Evolutionary conservation across 1,140 invertebrate species (phyloP).

Genomic region (Saccostrea cuccullata): DNA sequence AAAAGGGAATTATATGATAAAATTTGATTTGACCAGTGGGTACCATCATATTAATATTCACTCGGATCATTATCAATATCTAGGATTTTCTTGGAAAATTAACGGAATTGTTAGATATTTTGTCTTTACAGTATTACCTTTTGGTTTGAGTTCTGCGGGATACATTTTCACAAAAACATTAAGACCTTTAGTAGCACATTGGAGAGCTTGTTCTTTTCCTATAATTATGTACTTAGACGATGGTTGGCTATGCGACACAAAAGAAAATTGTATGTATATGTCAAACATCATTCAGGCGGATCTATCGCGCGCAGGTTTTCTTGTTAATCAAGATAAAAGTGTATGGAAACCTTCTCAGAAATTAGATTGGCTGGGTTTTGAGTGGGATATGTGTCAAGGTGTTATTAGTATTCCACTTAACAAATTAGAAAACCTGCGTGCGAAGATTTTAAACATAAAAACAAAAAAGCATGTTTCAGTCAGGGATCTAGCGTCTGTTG

Average conservation of each 20-base stretch:
- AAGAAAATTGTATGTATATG: not conserved
- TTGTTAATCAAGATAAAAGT: not conserved
- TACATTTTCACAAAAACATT: not conserved
- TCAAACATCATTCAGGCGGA: not conserved
- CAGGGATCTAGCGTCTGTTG: not conserved
- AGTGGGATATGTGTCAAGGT: not conserved
- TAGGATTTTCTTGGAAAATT: not conserved
- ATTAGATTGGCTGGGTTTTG: too few species aligned
- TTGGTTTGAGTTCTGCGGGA: too few species aligned
- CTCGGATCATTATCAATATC: not conserved
- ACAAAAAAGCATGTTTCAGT: not conserved
- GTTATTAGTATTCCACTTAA: not conserved
- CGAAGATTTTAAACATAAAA: not conserved
- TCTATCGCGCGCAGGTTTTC: not conserved
- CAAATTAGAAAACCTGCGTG: not conserved
- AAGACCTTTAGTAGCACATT: too few species aligned
- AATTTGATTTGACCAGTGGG: not conserved
- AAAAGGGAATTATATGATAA: not conserved
- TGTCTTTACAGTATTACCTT: too few species aligned
- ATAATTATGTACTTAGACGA: not conserved
- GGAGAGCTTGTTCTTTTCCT: not conserved
- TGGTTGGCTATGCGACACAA: not conserved
- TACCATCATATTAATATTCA: not conserved
- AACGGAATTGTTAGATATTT: too few species aligned
- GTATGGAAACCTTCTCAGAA: too few species aligned